These are phyloP conservation scores for Autographa pulchrina DNA, from an alignment of 2,888 invertebrate genomes.

Conservation along the genomic window DNA sequence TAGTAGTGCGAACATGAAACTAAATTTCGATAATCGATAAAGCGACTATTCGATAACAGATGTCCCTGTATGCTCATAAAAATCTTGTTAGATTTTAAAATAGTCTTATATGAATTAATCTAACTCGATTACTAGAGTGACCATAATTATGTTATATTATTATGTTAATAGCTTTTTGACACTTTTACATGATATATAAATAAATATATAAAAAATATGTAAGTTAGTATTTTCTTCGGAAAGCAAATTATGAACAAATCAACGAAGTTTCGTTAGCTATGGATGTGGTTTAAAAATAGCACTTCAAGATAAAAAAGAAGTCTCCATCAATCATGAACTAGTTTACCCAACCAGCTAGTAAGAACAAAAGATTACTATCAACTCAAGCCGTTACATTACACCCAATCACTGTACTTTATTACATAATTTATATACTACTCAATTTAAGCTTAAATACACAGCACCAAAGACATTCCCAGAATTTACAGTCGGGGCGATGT, in stretches of 20 bases:
- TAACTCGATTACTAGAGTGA: neutral
- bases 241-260: too few species aligned
- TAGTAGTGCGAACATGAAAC: constrained; percentile 35
- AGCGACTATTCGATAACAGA: constrained; percentile 70
- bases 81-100: constrained; percentile 44
- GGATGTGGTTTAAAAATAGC: too few species aligned
- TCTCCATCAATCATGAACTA: neutral
- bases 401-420: constrained; percentile 50
- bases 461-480: constrained; percentile 63
- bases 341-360: neutral
- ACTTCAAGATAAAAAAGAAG: neutral
- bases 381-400: constrained; percentile 41
- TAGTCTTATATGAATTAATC: neutral
- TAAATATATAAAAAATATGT: too few species aligned
- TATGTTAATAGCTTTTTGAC: neutral
- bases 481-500: constrained; percentile 66
- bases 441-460: constrained; percentile 66
- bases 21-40: constrained; percentile 33
- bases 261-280: too few species aligned
- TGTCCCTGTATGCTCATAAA: constrained; percentile 61
- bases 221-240: too few species aligned
- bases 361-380: constrained; percentile 23
- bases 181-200: too few species aligned
- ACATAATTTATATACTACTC: constrained; percentile 49
- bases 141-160: too few species aligned